These are phyloP conservation scores for Bhutanitis thaidina DNA, from an alignment of 2,888 invertebrate species.

Conservation along the genomic window DNA sequence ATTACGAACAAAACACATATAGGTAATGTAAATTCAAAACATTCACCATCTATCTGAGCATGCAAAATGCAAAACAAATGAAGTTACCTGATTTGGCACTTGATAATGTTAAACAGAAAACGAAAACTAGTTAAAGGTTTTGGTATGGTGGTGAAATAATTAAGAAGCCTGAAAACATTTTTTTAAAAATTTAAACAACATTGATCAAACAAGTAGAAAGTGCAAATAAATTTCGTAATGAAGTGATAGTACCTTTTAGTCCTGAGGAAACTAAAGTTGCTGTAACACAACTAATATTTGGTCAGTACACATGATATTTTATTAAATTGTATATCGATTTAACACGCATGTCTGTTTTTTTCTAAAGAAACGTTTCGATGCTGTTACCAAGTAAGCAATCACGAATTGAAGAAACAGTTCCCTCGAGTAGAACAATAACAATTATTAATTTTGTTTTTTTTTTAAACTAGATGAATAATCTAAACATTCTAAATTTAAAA, in stretches of 20 bases:
- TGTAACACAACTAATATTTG: background rate
- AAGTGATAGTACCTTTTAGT: conserved; percentile 17
- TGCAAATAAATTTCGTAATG: conserved; percentile 17
- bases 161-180: conserved; percentile 54
- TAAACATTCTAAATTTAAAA: no score
- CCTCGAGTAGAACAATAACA: no score
- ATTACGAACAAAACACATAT: no score
- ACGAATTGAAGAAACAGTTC: no score
- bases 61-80: conserved; percentile 30
- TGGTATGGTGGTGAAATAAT: conserved; percentile 45
- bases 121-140: conserved; percentile 34
- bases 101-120: conserved; percentile 46
- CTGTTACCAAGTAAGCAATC: no score
- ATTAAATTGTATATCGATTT: no score
- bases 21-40: no score
- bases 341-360: no score
- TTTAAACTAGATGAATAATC: no score
- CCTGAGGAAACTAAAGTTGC: background rate
- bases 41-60: background rate
- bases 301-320: background rate
- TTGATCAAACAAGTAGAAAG: conserved; percentile 12
- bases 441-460: no score
- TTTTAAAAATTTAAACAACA: conserved; percentile 11
- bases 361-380: no score
- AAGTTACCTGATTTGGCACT: conserved; percentile 67